phyloP scores from a whole-genome alignment of 2,888 invertebrate genomes.

The Thymelicus acteon region DNA sequence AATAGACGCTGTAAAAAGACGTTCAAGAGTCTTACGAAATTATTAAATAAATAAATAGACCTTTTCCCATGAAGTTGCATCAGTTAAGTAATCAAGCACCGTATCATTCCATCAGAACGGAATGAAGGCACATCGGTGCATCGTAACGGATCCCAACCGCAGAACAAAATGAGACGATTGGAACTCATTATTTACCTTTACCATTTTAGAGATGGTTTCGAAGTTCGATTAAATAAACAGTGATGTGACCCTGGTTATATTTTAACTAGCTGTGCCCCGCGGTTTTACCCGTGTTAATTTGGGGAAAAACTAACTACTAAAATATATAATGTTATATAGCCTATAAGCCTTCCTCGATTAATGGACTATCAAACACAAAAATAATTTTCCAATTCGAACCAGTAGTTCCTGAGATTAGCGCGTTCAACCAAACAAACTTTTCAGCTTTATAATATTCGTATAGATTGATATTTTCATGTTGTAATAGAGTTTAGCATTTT shows the following conservation, averaged over 20 bases:
- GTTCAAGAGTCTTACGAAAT: no score
- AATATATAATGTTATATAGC: no score
- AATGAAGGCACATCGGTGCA: slow-evolving; percentile 8
- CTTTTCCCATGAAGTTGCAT: slow-evolving; percentile 3
- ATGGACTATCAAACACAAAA: no score
- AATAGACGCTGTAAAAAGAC: no score
- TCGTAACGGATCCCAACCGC: slow-evolving; percentile 16
- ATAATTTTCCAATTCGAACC: no score
- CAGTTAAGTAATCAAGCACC: slow-evolving; percentile 16
- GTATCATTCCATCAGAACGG: slow-evolving; percentile 20
- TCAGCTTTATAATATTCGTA: no score
- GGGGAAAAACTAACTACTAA: no score
- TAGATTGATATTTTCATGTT: not conserved
- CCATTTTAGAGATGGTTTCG: not conserved
- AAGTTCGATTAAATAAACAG: not conserved
- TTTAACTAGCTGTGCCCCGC: no score
- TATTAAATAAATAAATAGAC: not conserved
- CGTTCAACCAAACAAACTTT: no score
- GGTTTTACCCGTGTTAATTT: no score
- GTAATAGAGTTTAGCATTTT: not conserved
- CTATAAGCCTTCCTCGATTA: no score
- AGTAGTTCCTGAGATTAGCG: no score
- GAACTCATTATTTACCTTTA: not conserved
- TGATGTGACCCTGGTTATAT: not conserved
- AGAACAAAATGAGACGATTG: slow-evolving; percentile 15